phyloP scores from a whole-genome alignment of 23 tunicate genomes.

The Halocynthia roretzi region DNA sequence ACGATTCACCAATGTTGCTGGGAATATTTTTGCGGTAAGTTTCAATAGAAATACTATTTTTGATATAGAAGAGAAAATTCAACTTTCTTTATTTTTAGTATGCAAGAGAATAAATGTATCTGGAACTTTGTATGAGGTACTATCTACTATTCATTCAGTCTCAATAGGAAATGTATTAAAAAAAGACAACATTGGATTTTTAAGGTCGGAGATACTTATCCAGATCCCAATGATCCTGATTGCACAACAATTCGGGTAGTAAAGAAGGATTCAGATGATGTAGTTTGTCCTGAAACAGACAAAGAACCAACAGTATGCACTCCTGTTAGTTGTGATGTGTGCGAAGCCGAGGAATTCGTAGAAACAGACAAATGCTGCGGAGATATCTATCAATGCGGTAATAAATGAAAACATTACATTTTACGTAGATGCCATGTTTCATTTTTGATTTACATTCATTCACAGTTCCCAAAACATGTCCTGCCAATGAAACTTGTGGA shows the following conservation, averaged over 20 bases:
- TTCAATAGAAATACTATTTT: not conserved
- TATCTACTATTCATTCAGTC: not conserved
- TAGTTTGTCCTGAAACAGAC: constrained; percentile 26
- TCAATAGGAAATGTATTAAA: not conserved
- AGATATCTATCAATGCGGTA: constrained; percentile 22
- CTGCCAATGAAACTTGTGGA: not conserved
- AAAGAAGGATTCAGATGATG: not conserved
- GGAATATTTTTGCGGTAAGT: constrained; percentile 22
- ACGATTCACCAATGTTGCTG: constrained; percentile 5
- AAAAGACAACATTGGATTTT: not conserved
- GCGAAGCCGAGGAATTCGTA: constrained; percentile 9
- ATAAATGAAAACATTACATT: too few relatives aligned
- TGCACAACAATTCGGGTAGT: constrained; percentile 12
- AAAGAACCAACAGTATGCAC: constrained; percentile 1
- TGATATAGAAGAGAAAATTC: not conserved
- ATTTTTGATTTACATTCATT: not conserved
- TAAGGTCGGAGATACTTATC: constrained; percentile 14
- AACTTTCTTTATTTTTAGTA: constrained; percentile 2
- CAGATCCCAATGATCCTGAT: constrained; percentile 15
- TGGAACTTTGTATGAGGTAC: constrained; percentile 7
- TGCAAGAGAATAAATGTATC: not conserved
- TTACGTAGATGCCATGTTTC: too few relatives aligned
- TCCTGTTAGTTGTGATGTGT: constrained; percentile 6
- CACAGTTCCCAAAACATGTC: constrained; percentile 13
- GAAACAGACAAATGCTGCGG: constrained; percentile 21